Conservation (phyloP, 2,797 vertebrate species). For the Semotilus atromaculatus region DNA sequence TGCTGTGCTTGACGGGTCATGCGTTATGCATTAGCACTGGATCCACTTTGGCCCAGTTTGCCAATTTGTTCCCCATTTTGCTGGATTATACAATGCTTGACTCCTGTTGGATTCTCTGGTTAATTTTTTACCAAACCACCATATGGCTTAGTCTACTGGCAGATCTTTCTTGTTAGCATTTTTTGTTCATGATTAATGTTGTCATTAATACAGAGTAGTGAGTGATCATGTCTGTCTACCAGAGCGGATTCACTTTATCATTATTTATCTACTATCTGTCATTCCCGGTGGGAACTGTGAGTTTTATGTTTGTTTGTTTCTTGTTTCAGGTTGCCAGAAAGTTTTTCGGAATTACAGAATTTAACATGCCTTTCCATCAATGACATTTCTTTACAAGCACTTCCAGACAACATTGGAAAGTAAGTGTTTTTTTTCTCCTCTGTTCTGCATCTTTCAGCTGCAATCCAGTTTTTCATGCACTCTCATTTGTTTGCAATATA, state of each 20-base stretch:
- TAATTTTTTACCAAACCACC: neutral
- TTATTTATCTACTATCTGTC: neutral
- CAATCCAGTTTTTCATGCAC: neutral
- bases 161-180: neutral
- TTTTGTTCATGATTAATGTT: neutral
- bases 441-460: neutral
- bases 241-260: neutral
- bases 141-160: neutral
- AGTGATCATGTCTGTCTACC: neutral
- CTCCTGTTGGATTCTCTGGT: neutral
- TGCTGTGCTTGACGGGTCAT: constrained; percentile 5
- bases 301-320: neutral
- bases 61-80: neutral
- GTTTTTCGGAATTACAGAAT: constrained; percentile 92
- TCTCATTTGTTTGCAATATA: neutral
- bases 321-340: constrained; percentile 89
- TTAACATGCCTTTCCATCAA: constrained; percentile 98
- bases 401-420: constrained; percentile 99
- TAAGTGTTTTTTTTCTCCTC: constrained; percentile 77
- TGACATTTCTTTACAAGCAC: constrained; percentile 94
- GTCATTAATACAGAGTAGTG: neutral
- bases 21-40: constrained; percentile 29
- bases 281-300: neutral
- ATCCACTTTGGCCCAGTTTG: constrained; percentile 14
- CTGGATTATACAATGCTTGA: neutral